Conservation (phyloP, 2,113 vertebrate species). For the Gobio gobio region DNA sequence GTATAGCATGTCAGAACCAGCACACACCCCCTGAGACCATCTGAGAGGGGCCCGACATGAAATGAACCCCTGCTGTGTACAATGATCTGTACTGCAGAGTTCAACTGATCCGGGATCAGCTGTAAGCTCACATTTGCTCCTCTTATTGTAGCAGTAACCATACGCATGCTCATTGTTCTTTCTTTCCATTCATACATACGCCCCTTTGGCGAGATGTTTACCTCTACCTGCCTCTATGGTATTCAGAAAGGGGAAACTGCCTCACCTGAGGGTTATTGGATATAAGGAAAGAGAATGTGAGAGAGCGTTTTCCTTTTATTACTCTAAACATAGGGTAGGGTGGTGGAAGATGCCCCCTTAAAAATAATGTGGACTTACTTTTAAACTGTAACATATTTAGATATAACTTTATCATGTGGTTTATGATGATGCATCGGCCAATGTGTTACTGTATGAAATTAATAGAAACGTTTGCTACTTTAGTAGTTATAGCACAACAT, state of each 20-base stretch:
- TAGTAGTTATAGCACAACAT: too few relatives aligned
- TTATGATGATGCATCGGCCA: too few relatives aligned
- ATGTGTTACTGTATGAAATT: too few relatives aligned
- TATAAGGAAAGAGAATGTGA: conserved; percentile 15
- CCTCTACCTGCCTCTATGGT: not conserved
- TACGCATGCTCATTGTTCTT: not conserved
- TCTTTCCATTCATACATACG: conserved; percentile 5
- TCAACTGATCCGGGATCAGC: not conserved
- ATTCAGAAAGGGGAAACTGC: not conserved
- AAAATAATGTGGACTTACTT: too few relatives aligned
- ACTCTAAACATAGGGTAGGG: not conserved
- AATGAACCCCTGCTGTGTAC: not conserved
- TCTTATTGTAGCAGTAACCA: not conserved
- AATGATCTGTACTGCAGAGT: not conserved
- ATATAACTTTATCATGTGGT: too few relatives aligned
- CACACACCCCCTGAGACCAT: not conserved
- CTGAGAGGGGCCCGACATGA: not conserved
- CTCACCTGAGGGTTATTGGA: conserved; percentile 23
- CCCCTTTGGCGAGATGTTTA: conserved; percentile 17
- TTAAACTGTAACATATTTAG: too few relatives aligned
- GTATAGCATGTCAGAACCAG: not conserved
- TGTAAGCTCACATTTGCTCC: not conserved
- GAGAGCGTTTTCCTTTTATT: conserved; percentile 16
- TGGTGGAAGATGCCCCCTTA: too few relatives aligned
- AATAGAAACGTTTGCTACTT: too few relatives aligned